phyloP scores from a whole-genome alignment of 92 coral and sea anemone species.

The Porites lobata region DNA sequence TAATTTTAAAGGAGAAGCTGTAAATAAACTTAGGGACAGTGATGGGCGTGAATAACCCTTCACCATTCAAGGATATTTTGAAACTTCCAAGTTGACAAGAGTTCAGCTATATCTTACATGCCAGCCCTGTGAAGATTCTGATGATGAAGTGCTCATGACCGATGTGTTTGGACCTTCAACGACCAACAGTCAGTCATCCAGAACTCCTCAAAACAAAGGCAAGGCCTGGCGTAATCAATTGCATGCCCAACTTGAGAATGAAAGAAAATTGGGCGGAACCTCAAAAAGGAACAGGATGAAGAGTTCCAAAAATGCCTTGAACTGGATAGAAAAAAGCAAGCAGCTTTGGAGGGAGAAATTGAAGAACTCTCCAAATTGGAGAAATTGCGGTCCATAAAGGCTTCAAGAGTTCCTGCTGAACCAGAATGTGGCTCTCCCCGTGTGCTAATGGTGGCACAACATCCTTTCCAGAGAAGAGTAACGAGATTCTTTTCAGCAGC shows the following conservation, averaged over 20 bases:
- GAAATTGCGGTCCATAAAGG: constrained; percentile 10
- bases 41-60: constrained; percentile 32
- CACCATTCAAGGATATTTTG: constrained; percentile 56
- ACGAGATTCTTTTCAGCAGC: constrained; percentile 24
- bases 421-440: constrained; percentile 22
- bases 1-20: constrained; percentile 35
- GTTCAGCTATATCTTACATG: constrained; percentile 49
- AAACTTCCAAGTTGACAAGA: constrained; percentile 38
- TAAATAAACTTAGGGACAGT: constrained; percentile 27
- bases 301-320: constrained; percentile 31
- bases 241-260: constrained; percentile 43
- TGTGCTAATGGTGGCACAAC: constrained; percentile 37
- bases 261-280: constrained; percentile 25
- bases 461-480: constrained; percentile 31
- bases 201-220: constrained; percentile 43
- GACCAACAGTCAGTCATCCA: constrained; percentile 41
- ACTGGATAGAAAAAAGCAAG: constrained; percentile 27
- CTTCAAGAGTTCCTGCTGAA: constrained; percentile 54
- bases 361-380: constrained; percentile 34
- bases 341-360: constrained; percentile 37
- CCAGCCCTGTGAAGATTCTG: constrained; percentile 47
- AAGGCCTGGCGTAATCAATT: constrained; percentile 42
- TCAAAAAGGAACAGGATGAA: constrained; percentile 52
- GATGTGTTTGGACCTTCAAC: constrained; percentile 46
- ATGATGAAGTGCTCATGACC: constrained; percentile 48